Base-by-base conservation (phyloP, 2,797 vertebrate genomes). In the Champsocephalus gunnari region DNA sequence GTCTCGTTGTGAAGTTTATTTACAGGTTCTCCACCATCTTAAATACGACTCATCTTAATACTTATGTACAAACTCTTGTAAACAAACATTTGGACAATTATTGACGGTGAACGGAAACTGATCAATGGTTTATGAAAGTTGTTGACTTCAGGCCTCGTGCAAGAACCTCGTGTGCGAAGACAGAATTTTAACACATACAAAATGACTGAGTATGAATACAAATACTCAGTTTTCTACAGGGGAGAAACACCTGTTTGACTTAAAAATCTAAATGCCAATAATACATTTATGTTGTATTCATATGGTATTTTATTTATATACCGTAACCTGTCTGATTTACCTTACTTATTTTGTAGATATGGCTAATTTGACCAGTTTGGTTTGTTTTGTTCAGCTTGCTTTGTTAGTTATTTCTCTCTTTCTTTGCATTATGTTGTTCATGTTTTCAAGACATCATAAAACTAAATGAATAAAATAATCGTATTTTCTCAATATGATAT, bases 1-100 rank as follows among this genome's bases (percentile, higher is more conserved):
- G 12, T 77, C 49, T 57, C 21, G 24, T 54, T 47, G 69, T 79
- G 64, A 73, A 62, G 60, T 66, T 44, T 34, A 75, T 50, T 54
- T 68, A 66, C 66, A 74, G 28, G 44, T 68, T 50, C 54, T 53
- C 44, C 45, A 49, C 47, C 12, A 75, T 21, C 70, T 50, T 38
- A 45, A 70, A 54, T 10, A 47, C 21, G 32, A 12, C 12, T 47
- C 49, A 13, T 53, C 2, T 17, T 38, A 57, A 70, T 12, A 66
- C 45, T 60, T 67, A 48, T 13, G 45, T 12, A 38, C 64, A 45
- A 9, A 58, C 49, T 53, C 41, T 9, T 10, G 24, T 71, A 45
- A 71, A 54, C 48, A 60, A 1, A 63, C 16, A 19, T 4, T 19
- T 2, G 17, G 54, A 32, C 8, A 58, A 58, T 64, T 43, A 8